Evolutionary conservation across 2,797 vertebrate genomes (phyloP).

Genomic region (Micropoecilia bifurca): DNA sequence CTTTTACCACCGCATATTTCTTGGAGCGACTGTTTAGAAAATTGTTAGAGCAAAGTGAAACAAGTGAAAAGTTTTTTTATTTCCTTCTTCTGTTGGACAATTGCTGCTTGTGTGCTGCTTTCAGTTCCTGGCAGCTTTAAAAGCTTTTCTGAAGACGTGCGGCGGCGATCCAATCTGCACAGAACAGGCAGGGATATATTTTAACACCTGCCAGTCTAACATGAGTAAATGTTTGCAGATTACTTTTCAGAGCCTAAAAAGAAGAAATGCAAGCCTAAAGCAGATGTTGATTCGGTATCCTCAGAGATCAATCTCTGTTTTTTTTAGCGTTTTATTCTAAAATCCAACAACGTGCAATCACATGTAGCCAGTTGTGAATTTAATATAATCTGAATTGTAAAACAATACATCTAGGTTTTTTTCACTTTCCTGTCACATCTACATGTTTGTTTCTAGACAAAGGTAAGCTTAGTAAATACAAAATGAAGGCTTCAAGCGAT

Average conservation of each 20-base stretch:
- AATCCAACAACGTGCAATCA: conserved; percentile 22
- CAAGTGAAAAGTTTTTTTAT: conserved; percentile 13
- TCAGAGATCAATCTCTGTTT: conserved; percentile 25
- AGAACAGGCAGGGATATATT: conserved; percentile 18
- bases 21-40: not conserved
- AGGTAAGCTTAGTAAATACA: not conserved
- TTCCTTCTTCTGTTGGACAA: not conserved
- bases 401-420: too few relatives aligned
- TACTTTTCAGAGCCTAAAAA: conserved; percentile 6
- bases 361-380: conserved; percentile 42
- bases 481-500: not conserved
- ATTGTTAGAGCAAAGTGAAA: conserved; percentile 9
- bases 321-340: conserved; percentile 41
- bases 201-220: conserved; percentile 13
- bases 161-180: conserved; percentile 32
- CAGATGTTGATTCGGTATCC: conserved; percentile 33
- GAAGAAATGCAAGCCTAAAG: conserved; percentile 12
- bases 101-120: not conserved
- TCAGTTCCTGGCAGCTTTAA: not conserved
- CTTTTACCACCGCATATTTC: not conserved
- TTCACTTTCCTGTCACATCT: not conserved
- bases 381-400: not conserved
- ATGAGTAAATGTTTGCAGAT: conserved; percentile 28
- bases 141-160: conserved; percentile 33
- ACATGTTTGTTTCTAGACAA: not conserved